These are phyloP conservation scores for zebrafish (Danio rerio) DNA, from an alignment of 2,113 vertebrate species.

Conservation along the genomic window DNA sequence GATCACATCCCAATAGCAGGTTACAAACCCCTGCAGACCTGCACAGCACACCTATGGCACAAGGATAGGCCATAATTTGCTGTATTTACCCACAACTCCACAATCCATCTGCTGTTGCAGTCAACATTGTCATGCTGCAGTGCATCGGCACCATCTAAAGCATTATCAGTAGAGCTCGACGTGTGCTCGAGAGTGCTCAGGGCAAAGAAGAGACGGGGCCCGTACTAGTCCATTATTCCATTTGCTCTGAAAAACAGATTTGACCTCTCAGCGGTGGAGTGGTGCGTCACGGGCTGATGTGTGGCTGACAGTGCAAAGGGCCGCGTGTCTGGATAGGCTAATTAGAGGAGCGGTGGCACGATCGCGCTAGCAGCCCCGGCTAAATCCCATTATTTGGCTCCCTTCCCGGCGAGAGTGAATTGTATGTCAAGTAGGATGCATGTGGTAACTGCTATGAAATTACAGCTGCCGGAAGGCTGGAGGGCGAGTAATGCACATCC, in stretches of 20 bases:
- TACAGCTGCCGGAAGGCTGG: constrained; percentile 76
- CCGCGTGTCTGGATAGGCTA: constrained; percentile 59
- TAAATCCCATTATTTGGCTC: constrained; percentile 83
- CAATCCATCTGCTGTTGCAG: constrained; percentile 9
- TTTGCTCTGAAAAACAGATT: constrained; percentile 61
- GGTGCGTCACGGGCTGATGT: constrained; percentile 52
- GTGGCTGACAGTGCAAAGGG: constrained; percentile 54
- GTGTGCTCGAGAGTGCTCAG: constrained; percentile 31
- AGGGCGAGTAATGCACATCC: constrained; percentile 77
- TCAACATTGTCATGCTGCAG: background rate
- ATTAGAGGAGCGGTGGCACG: constrained; percentile 62
- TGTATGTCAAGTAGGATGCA: constrained; percentile 84
- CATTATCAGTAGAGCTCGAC: constrained; percentile 30
- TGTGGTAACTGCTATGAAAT: constrained; percentile 83
- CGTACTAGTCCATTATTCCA: constrained; percentile 59
- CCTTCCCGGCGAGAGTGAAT: constrained; percentile 77
- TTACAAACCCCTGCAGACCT: background rate
- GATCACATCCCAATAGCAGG: too few relatives aligned
- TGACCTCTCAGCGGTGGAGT: constrained; percentile 58
- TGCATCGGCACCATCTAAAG: constrained; percentile 32
- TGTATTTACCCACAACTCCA: constrained; percentile 36
- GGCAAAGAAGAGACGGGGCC: constrained; percentile 29
- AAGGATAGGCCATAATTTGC: background rate
- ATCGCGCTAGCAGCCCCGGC: constrained; percentile 65
- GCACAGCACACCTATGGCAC: background rate